Base-by-base conservation (phyloP, 1,140 invertebrate genomes). In the Pseudomyrmex cubaensis region DNA sequence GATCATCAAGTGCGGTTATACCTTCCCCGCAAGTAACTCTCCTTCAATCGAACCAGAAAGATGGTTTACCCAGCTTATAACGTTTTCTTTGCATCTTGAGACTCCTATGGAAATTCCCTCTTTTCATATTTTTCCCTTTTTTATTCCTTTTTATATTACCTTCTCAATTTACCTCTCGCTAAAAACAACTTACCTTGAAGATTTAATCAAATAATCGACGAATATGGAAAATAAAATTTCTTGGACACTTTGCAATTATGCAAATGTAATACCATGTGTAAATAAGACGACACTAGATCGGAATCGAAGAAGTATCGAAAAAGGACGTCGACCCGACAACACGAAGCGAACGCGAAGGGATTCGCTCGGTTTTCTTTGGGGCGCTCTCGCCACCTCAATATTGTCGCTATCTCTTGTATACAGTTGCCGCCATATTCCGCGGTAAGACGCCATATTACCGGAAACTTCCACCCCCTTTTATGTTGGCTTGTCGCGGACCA, bases 381-480 rank as follows among this genome's bases (percentile, higher is more conserved):
- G 20, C 66, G 64, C 52, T 61, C 52, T 61, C 84, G 75, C 85
- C 66, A 80, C 80, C 63, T 93, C 92, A 93, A 93, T 93, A 93
- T 93, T 93, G 92, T 93, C 89, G 89, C 92, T 93, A 93, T 93
- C 92, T 93, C 91, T 92, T 92, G 91, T 93, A 91, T 91, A 93
- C 92, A 93, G 91, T 91, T 91, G 90, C 91, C 90, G 91, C 91
- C 92, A 93, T 93, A 93, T 93, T 93, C 91, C 89, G 64, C 83
- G 87, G 86, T 84, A 92, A 90, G 90, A 89, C 92, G 92, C 92
- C 92, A 93, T 93, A 93, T 93, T 93, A 93, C 92, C 90, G 89
- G 88, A 90, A 90, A 89, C 89, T 90, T 88, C 90, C 86, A 90
- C 86, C 88, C 90, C 84, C 85, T 89, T 92, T 92, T 92, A 92